Evolutionary conservation across 2,797 vertebrate species (phyloP).

Genomic region (Vireo griseus): DNA sequence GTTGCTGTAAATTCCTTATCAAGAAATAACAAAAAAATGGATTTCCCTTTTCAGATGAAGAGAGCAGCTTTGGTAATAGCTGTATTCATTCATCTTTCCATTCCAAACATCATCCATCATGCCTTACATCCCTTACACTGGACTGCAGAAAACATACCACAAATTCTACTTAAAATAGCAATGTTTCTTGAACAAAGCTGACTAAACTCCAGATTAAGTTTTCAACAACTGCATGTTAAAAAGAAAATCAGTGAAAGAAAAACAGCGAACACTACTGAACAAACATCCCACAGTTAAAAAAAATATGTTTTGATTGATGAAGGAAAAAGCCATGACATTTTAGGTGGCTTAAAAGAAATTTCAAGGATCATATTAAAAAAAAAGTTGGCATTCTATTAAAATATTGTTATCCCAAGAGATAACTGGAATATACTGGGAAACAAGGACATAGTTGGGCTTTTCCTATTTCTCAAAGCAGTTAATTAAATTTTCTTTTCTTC

Average conservation of each 20-base stretch:
- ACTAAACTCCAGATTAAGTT: constrained; percentile 57
- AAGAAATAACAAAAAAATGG: not conserved
- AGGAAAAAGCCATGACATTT: constrained; percentile 43
- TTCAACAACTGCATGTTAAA: constrained; percentile 36
- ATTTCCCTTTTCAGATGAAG: constrained; percentile 13
- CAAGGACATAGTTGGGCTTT: not conserved
- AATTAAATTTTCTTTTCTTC: constrained; percentile 12
- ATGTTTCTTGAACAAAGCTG: constrained; percentile 51
- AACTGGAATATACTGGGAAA: not conserved
- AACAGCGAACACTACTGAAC: constrained; percentile 23
- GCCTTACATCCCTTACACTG: not conserved
- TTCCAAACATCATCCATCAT: constrained; percentile 64
- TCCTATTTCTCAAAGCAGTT: not conserved
- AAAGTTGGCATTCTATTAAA: constrained; percentile 46
- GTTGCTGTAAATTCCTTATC: not conserved
- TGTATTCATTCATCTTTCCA: constrained; percentile 26
- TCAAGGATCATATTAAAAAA: constrained; percentile 35
- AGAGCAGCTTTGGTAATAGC: not conserved
- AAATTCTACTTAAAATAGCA: constrained; percentile 32
- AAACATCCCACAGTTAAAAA: constrained; percentile 60
- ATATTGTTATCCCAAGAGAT: not conserved
- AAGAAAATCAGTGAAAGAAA: constrained; percentile 64
- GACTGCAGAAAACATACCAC: constrained; percentile 38
- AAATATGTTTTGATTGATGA: constrained; percentile 57
- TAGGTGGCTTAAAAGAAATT: constrained; percentile 49